Evolutionary conservation across 2,797 vertebrate species (phyloP), one percentile per base, ranked within the genome.

Genomic region (Sebastiscus tertius): DNA sequence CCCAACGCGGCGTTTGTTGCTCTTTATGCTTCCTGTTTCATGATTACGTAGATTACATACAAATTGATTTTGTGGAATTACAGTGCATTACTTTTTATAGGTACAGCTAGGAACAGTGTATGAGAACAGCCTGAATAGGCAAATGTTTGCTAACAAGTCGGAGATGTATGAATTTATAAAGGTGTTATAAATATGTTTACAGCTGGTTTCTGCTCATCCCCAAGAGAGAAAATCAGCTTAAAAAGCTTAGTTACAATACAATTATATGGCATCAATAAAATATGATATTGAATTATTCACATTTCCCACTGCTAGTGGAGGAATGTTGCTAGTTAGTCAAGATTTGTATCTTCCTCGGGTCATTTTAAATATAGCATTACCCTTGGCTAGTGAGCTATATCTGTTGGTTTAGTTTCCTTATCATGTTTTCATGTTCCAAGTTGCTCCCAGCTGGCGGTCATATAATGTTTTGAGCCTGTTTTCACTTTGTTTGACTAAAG

Each of bases 401-500:
- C 73, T 42, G 27, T 8, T 24, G 27, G 42, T 36, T 76, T 33
- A 8, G 2, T 73, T 42, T 8, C 3, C 10, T 46, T 14, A 61
- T 33, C 61, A 39, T 64, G 27, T 67, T 78, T 33, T 68, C 2
- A 34, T 46, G 18, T 54, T 39, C 29, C 29, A 59, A 22, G 4
- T 13, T 16, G 24, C 27, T 72, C 33, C 20, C 58, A 58, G 49
- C 20, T 54, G 60, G 36, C 12, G 24, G n/a, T 22, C 7, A n/a
- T 14, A 11, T n/a, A 31, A 60, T 18, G 6, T 5, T 6, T 4
- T 13, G 14, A 36, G 27, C 12, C 24, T 33, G 14, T 63, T 78
- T 68, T 55, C 24, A 29, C 65, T 71, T 59, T 59, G 58, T 77
- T 66, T 77, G 20, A 65, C 36, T 64, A 11, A 65, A 72, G 55